Percentiles rank a stretch among this genome's conserved stretches.
phyloP scores from a whole-genome alignment of 2,888 invertebrate species.

The Drosophila peninsularis region DNA sequence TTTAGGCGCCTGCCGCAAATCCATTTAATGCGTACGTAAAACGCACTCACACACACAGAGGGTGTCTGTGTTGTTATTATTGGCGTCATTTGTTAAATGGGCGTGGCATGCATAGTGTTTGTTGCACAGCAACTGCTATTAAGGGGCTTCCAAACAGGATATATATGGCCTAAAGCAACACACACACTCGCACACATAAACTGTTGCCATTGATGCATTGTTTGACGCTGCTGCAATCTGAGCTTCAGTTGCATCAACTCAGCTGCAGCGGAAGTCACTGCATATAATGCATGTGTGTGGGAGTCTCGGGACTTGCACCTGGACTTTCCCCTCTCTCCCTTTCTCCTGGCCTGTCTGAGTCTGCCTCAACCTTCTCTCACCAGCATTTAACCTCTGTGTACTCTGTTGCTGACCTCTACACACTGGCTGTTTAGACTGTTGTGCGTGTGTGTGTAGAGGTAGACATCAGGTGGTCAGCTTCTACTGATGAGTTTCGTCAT shows the following conservation, averaged over 20 bases:
- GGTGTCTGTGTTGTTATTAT: constrained; percentile 34
- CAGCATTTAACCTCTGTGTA: background rate
- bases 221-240: constrained; percentile 12
- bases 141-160: constrained; percentile 40
- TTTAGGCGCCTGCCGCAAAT: constrained; percentile 47
- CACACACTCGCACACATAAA: constrained; percentile 10
- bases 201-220: constrained; percentile 15
- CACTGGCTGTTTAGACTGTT: constrained; percentile 37
- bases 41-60: constrained; percentile 8
- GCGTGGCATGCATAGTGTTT: constrained; percentile 30
- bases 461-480: constrained; percentile 27
- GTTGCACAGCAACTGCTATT: constrained; percentile 46
- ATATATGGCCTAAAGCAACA: constrained; percentile 10
- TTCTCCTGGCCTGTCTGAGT: background rate
- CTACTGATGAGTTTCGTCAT: background rate
- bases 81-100: constrained; percentile 42
- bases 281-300: constrained; percentile 29
- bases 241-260: constrained; percentile 23
- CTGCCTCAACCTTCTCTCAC: background rate
- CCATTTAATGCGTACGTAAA: constrained; percentile 47
- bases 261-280: constrained; percentile 56
- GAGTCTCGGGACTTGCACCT: too few species aligned
- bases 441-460: constrained; percentile 5
- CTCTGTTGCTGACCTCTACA: background rate
- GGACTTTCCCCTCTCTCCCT: background rate